phyloP scores from a whole-genome alignment of 2,888 invertebrate species.

The Dryocosmus kuriphilus region DNA sequence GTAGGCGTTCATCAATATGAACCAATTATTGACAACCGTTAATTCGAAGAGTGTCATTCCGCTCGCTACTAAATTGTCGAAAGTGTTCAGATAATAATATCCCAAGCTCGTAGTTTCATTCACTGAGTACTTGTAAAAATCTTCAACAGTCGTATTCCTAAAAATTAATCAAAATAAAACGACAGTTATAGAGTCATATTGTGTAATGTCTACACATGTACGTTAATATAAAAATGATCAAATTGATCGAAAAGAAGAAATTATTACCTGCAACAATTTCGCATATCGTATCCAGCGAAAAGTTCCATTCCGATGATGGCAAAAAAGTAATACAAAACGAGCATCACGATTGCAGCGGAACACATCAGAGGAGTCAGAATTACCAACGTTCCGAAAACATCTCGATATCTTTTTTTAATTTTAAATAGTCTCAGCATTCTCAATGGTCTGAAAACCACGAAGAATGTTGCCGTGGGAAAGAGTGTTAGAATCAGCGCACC shows the following conservation, averaged over 20 bases:
- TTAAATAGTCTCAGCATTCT: slow-evolving; percentile 86
- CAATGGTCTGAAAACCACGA: slow-evolving; percentile 86
- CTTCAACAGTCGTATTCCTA: slow-evolving; percentile 91
- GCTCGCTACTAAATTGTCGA: slow-evolving; percentile 87
- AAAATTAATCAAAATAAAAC: no score
- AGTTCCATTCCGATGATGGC: slow-evolving; percentile 94
- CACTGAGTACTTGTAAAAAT: slow-evolving; percentile 86
- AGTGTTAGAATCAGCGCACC: slow-evolving; percentile 84
- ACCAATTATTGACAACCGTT: slow-evolving; percentile 96
- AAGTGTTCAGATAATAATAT: slow-evolving; percentile 93
- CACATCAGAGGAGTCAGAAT: slow-evolving; percentile 90
- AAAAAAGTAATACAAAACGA: slow-evolving; percentile 92
- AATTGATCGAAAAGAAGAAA: slow-evolving; percentile 12
- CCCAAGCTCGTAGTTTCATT: slow-evolving; percentile 85
- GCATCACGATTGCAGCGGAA: slow-evolving; percentile 90
- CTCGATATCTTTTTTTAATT: slow-evolving; percentile 88
- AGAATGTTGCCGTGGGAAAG: slow-evolving; percentile 84
- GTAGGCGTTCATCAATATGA: slow-evolving; percentile 93
- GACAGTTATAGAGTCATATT: no score
- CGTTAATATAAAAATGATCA: slow-evolving; percentile 10
- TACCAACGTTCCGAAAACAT: slow-evolving; percentile 90
- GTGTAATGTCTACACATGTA: no score
- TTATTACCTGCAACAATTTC: slow-evolving; percentile 90
- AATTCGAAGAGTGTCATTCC: slow-evolving; percentile 92
- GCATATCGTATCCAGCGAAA: slow-evolving; percentile 86